Percentiles rank a stretch among this genome's conserved stretches.
phyloP scores from a whole-genome alignment of 2,113 vertebrate species.

The Bubo scandiacus region DNA sequence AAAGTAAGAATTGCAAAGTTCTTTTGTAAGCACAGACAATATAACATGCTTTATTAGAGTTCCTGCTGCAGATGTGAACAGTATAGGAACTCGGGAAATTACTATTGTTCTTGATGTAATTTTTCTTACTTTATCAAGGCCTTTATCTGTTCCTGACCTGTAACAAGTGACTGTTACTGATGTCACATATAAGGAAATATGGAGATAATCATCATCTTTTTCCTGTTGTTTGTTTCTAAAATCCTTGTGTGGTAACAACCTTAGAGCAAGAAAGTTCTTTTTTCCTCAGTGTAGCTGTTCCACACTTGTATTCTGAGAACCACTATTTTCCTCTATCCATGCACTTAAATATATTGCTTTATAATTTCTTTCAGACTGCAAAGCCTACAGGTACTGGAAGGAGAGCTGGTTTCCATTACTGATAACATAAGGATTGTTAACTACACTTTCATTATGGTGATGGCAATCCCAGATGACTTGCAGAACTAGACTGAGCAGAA shows the following conservation, averaged over 20 bases:
- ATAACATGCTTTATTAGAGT: neutral
- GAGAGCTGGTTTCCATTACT: neutral
- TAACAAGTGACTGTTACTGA: neutral
- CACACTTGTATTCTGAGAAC: neutral
- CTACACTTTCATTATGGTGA: neutral
- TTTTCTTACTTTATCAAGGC: neutral
- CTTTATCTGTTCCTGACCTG: neutral
- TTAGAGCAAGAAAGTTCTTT: neutral
- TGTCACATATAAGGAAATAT: neutral
- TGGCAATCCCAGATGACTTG: neutral
- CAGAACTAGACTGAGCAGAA: neutral
- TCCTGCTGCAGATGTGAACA: neutral
- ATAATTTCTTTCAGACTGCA: neutral
- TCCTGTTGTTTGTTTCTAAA: neutral
- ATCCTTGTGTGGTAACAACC: neutral
- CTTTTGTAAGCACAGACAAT: neutral
- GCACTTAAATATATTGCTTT: neutral
- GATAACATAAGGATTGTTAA: neutral
- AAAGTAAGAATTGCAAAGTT: neutral
- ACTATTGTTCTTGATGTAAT: neutral
- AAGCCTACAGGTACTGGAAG: neutral
- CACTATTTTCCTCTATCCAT: neutral
- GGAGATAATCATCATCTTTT: neutral
- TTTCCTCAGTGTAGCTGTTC: neutral
- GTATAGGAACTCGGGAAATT: neutral